Evolutionary conservation across 2,113 vertebrate species (phyloP).

Genomic region (Cryptoleucopteryx plumbea): DNA sequence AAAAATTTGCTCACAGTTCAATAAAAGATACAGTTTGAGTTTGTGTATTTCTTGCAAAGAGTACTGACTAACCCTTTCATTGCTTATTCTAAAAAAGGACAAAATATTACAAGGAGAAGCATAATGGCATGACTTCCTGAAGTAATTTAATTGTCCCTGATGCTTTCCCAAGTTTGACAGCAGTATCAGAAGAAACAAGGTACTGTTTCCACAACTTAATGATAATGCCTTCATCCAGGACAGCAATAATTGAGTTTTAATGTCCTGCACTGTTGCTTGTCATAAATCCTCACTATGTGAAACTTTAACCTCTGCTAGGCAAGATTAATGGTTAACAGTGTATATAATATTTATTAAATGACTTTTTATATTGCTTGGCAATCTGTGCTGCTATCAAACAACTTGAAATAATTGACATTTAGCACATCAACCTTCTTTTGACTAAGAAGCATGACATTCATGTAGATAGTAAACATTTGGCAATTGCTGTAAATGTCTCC

Average conservation of each 20-base stretch:
- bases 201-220: conserved; percentile 39
- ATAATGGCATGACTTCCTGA: conserved; percentile 34
- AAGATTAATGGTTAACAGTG: conserved; percentile 73
- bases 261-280: conserved; percentile 55
- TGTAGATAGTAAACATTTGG: conserved; percentile 80
- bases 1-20: background rate
- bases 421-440: conserved; percentile 72
- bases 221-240: conserved; percentile 42
- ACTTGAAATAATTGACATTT: conserved; percentile 82
- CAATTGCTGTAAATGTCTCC: conserved; percentile 83
- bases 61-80: background rate
- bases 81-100: conserved; percentile 27
- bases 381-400: conserved; percentile 78
- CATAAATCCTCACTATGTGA: conserved; percentile 72
- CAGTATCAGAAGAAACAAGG: conserved; percentile 31
- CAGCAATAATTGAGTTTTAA: conserved; percentile 71
- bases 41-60: background rate
- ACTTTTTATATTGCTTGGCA: conserved; percentile 72
- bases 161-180: conserved; percentile 33
- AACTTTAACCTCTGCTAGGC: conserved; percentile 56
- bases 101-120: conserved; percentile 6
- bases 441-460: conserved; percentile 80
- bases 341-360: conserved; percentile 80
- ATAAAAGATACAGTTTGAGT: background rate
- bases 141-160: conserved; percentile 43